Evolutionary conservation across 2,888 invertebrate genomes (phyloP), one percentile per base, ranked within the genome.

Genomic region (Onthophagus sagittarius): DNA sequence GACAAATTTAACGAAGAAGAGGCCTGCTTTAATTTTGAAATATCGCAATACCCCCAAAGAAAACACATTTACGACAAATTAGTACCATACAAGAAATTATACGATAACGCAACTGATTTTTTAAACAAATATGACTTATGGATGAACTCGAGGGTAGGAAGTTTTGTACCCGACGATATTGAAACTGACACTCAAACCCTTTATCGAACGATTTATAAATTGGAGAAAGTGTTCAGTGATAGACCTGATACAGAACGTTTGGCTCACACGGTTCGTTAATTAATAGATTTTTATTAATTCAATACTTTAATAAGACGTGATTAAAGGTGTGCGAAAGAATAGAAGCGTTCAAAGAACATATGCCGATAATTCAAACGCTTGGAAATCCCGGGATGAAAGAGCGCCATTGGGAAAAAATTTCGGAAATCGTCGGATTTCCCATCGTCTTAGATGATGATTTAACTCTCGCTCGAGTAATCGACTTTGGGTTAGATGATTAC

Each of bases 321-420:
- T 73, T 65, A 31, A 74, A 85, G 84, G 82, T 85, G 7, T 90
- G 92, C 79, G 85, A 87, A 69, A 90, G 89, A 84, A 95, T 98
- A 78, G 97, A 98, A 79, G 92, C 91, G 2, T 98, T 98, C 85
- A 93, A 93, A 77, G 89, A 90, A n/a, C 89, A 94, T 80, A 88
- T 97, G 90, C 96, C 98, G 0, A 92, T 98, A n/a, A 93, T 98
- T 62, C 91, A 93, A 83, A 97, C 97, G 0, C 86, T 98, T 15
- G 98, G 98, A 67, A 98, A 98, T 87, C 97, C 97, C 0, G 97
- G 97, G 71, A 91, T 98, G 91, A 95, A 95, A 82, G 89, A 87
- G 0, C 90, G 96, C 0, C 98, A 98, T 84, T 98, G 98, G 98
- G 96, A 96, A 81, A 93, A 93, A 85, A 92, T 98, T 4, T 97